phyloP scores from a whole-genome alignment of 1,140 invertebrate genomes.

The Ostrea denselamellosa region DNA sequence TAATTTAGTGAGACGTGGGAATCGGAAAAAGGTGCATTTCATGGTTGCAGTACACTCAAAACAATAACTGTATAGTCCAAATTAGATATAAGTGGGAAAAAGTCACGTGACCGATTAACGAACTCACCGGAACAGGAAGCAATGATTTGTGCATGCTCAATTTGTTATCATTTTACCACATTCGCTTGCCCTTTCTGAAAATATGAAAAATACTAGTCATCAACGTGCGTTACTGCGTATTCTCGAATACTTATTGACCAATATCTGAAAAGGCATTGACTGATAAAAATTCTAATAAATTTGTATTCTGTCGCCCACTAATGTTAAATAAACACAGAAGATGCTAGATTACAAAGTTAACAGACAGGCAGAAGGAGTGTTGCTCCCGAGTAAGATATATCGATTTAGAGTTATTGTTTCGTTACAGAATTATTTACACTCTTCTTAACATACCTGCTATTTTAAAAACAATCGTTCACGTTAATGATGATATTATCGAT shows the following conservation, averaged over 20 bases:
- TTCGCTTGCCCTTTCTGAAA: background rate
- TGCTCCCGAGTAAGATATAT: background rate
- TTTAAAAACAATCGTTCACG: too few species aligned
- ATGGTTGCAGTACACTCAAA: background rate
- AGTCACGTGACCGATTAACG: background rate
- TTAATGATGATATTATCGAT: too few species aligned
- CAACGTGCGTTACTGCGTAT: background rate
- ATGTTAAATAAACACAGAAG: slow-evolving; percentile 7
- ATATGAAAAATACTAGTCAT: background rate
- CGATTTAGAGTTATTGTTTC: background rate
- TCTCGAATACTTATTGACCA: slow-evolving; percentile 12
- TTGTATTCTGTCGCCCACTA: background rate
- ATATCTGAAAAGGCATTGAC: background rate
- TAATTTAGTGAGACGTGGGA: slow-evolving; percentile 25
- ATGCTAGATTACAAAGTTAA: slow-evolving; percentile 10
- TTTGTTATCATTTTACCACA: slow-evolving; percentile 3
- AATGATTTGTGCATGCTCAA: slow-evolving; percentile 20
- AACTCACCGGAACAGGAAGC: slow-evolving; percentile 17
- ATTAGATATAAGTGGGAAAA: slow-evolving; percentile 13
- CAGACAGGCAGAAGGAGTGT: background rate
- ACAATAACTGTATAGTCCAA: background rate
- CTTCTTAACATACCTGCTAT: background rate
- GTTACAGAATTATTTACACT: background rate
- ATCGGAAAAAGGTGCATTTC: background rate
- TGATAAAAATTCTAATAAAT: slow-evolving; percentile 6